These are phyloP conservation scores for Erannis defoliaria DNA, from an alignment of 2,888 invertebrate species.

Conservation along the genomic window DNA sequence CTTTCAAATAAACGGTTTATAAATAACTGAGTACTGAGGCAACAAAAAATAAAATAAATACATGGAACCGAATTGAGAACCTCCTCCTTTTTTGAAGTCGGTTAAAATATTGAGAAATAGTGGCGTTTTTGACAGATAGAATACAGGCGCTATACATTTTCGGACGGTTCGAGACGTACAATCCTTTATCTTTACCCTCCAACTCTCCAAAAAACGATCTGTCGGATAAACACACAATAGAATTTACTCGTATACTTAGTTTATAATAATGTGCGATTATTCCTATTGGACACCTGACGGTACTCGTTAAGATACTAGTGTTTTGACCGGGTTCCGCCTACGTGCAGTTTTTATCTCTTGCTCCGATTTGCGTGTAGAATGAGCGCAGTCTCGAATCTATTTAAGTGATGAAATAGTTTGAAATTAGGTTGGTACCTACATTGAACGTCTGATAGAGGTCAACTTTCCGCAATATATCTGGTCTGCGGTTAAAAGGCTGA, in stretches of 20 bases:
- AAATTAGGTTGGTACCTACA: constrained; percentile 6
- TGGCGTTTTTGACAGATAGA: no score
- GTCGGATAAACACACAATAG: neutral
- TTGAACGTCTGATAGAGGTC: constrained; percentile 6
- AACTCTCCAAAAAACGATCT: neutral
- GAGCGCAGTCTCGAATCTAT: constrained; percentile 16
- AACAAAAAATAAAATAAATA: no score
- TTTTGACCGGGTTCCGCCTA: constrained; percentile 22
- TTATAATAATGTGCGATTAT: neutral
- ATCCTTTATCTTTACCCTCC: no score
- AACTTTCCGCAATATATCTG: no score
- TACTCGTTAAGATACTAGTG: constrained; percentile 6
- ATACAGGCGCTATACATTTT: no score
- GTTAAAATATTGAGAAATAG: no score
- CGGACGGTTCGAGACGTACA: no score
- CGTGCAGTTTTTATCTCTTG: constrained; percentile 9
- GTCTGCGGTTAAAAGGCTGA: no score
- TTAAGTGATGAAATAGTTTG: constrained; percentile 5
- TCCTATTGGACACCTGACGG: constrained; percentile 22
- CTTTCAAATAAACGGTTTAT: no score
- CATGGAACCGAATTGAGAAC: no score
- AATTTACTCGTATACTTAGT: neutral
- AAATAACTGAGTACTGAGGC: no score
- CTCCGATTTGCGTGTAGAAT: constrained; percentile 5
- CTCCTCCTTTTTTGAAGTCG: no score